Evolutionary conservation across 2,113 vertebrate genomes (phyloP), one percentile per base, ranked within the genome.

Genomic region (Colossoma macropomum): DNA sequence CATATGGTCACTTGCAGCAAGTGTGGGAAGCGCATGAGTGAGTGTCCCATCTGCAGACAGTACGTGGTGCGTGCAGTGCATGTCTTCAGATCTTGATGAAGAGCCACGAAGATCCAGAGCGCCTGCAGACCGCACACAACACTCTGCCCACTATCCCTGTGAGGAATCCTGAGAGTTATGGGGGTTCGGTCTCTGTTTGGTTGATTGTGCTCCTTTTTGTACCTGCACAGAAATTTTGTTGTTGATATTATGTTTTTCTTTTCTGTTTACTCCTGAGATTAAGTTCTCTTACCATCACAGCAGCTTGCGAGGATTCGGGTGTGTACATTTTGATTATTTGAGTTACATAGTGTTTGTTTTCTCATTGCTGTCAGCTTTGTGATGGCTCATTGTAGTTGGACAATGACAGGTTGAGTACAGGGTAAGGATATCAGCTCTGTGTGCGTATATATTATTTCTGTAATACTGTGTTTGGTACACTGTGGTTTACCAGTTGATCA

Each of bases 1-100:
- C 96, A 97, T 89, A 97, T 97, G 96, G 96, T 97, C 52, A 97
- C 96, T 3, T 97, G 96, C 90, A 97, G 96, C 88, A 96, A 96
- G 88, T 97, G 96, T 0, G 96, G 96, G 59, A 96, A 96, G 90
- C 94, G 95, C 45, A 97, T 97, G 96, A 97, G 91, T 1, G 96
- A 97, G 65, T 97, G 96, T 66, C 96, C 96, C 84, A 96, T 97
- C 74, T 97, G 96, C 91, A 90, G 96, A 84, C 96, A 97, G 91
- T 97, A 96, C 0, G 96, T 97, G 60, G 93, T 96, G 56, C 85
- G 96, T 15, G 96, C 96, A 8, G 96, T 97, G 84, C 96, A 97
- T 0, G 96, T 97, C 89, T 97, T 97, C 89, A 93, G 94, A 82
- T 96, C 96, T 34, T 97, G 92, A 92, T 41, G 81, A 38, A 45